Evolutionary conservation across 2,888 invertebrate species (phyloP).

Genomic region (Drosophila kanekoi): DNA sequence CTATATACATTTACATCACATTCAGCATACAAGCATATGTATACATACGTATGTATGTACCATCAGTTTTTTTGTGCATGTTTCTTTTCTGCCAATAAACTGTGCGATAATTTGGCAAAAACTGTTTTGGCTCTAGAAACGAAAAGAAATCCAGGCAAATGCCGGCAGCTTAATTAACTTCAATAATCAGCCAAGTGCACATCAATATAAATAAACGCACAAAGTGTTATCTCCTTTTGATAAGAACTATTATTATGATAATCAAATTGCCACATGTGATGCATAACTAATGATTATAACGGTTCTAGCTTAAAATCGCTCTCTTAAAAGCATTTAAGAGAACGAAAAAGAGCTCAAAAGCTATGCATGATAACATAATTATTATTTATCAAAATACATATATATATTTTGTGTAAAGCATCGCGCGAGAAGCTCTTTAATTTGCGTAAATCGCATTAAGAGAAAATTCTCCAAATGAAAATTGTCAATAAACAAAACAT

Average conservation of each 20-base stretch:
- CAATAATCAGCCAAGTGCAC: background rate
- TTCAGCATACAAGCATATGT: slow-evolving; percentile 14
- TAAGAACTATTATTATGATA: slow-evolving; percentile 65
- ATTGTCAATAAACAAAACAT: too few relatives aligned
- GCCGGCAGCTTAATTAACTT: slow-evolving; percentile 29
- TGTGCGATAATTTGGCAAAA: too few relatives aligned
- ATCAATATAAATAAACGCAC: too few relatives aligned
- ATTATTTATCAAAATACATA: slow-evolving; percentile 3
- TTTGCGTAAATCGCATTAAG: too few relatives aligned
- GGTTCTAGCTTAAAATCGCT: slow-evolving; percentile 47
- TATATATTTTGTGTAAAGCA: background rate
- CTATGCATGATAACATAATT: slow-evolving; percentile 1
- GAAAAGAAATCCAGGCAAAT: background rate
- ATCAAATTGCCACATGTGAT: slow-evolving; percentile 76
- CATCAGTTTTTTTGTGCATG: slow-evolving; percentile 20
- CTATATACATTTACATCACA: slow-evolving; percentile 24
- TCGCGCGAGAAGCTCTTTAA: too few relatives aligned
- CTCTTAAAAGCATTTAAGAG: slow-evolving; percentile 29
- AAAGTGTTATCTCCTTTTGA: slow-evolving; percentile 30
- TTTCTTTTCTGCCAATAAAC: background rate
- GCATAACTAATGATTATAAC: slow-evolving; percentile 78
- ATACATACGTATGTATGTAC: slow-evolving; percentile 9
- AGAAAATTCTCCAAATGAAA: too few relatives aligned
- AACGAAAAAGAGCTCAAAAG: slow-evolving; percentile 13
- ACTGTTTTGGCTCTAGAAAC: too few relatives aligned